Conservation (phyloP, 2,113 vertebrate species). For the Hippocampus barbouri region DNA sequence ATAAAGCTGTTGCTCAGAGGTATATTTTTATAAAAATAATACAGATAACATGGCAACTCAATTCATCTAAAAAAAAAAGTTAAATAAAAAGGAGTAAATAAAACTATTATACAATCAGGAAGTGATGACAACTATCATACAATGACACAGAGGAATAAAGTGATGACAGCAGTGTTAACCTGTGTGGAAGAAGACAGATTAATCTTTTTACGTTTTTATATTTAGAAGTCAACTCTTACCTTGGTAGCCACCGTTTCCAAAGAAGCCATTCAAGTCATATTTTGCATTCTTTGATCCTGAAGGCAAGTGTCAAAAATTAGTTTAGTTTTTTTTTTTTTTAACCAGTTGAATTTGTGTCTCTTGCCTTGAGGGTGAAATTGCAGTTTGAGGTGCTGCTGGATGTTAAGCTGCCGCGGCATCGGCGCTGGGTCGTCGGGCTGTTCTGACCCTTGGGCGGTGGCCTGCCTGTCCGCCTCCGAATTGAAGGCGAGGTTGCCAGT, state of each 20-base stretch:
- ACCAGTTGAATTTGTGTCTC: neutral
- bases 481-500: slow-evolving; percentile 1
- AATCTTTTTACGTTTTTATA: neutral
- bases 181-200: slow-evolving; percentile 27
- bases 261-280: slow-evolving; percentile 71
- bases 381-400: slow-evolving; percentile 71
- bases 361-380: slow-evolving; percentile 61
- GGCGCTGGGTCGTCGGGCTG: slow-evolving; percentile 39
- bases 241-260: slow-evolving; percentile 71
- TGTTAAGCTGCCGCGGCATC: slow-evolving; percentile 62
- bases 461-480: slow-evolving; percentile 18
- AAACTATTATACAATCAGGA: slow-evolving; percentile 38
- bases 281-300: slow-evolving; percentile 65
- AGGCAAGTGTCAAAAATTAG: neutral
- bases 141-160: slow-evolving; percentile 27
- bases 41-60: slow-evolving; percentile 9
- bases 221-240: slow-evolving; percentile 43
- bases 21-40: neutral
- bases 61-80: neutral
- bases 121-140: slow-evolving; percentile 39
- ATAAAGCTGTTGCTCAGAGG: neutral
- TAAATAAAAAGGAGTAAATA: neutral
- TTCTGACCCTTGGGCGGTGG: slow-evolving; percentile 16
- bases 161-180: slow-evolving; percentile 50
- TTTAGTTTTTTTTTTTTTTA: no score